phyloP scores from a whole-genome alignment of 92 coral and sea anemone species.

The Actinostola sp. region DNA sequence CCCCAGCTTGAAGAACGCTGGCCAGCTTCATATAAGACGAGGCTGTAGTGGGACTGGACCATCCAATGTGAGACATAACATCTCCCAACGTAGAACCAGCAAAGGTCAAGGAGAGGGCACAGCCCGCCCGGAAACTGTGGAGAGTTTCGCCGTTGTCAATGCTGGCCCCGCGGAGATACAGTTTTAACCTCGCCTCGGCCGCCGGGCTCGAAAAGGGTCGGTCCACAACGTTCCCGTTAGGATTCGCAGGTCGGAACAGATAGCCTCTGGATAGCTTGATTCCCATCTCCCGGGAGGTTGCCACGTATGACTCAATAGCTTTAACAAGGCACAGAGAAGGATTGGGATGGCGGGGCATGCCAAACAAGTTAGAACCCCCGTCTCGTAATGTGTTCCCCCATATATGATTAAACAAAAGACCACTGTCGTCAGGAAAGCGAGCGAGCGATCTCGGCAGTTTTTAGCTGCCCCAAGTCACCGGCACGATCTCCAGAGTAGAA shows the following conservation, averaged over 20 bases:
- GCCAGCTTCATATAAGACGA: no score
- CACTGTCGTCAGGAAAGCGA: no score
- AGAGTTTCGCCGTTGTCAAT: neutral
- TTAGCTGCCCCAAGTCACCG: no score
- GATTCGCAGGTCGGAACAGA: constrained; percentile 56
- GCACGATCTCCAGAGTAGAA: no score
- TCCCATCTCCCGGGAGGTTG: constrained; percentile 25
- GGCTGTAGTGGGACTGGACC: no score
- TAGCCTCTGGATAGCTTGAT: constrained; percentile 34
- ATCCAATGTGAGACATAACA: constrained; percentile 8
- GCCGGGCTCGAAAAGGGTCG: neutral
- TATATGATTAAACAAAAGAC: no score
- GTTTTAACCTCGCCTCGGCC: neutral
- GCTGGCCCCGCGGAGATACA: neutral
- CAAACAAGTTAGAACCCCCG: no score
- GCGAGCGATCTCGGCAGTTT: no score
- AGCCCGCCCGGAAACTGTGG: neutral
- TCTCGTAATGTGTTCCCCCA: no score
- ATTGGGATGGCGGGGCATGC: constrained; percentile 60
- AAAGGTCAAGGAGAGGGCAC: neutral
- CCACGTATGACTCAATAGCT: constrained; percentile 52
- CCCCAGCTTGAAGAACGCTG: no score
- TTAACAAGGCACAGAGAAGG: constrained; percentile 52
- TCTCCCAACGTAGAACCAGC: neutral
- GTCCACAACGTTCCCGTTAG: neutral